Evolutionary conservation across 2,113 vertebrate genomes (phyloP).

Genomic region (Pterocles burchelli): DNA sequence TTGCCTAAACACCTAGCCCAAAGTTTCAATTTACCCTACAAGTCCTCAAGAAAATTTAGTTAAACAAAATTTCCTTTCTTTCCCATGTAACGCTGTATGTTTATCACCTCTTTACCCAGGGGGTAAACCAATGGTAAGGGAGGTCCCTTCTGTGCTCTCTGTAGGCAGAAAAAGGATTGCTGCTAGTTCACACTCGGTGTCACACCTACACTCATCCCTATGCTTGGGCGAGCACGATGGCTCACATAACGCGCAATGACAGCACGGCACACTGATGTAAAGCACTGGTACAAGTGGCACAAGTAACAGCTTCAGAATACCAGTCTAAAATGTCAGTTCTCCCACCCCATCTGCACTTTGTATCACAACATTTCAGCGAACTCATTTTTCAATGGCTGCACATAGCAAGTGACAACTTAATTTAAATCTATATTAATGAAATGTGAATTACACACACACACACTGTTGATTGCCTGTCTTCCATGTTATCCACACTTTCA

Average conservation of each 20-base stretch:
- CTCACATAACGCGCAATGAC: background rate
- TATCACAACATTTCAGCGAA: slow-evolving; percentile 26
- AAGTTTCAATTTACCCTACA: background rate
- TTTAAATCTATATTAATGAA: slow-evolving; percentile 39
- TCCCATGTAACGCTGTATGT: accelerated
- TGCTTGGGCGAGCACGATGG: background rate
- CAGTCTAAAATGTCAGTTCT: slow-evolving; percentile 17
- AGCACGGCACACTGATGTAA: background rate
- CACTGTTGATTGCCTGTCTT: background rate
- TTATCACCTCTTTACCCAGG: background rate
- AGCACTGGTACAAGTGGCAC: background rate
- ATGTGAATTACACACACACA: background rate
- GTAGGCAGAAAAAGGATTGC: background rate
- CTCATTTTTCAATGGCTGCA: slow-evolving; percentile 17
- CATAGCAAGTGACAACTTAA: slow-evolving; percentile 18
- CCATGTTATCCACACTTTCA: background rate
- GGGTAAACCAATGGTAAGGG: background rate
- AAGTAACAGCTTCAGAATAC: background rate
- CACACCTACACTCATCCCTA: accelerated
- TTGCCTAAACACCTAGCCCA: background rate
- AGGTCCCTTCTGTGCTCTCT: background rate
- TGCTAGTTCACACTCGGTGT: background rate
- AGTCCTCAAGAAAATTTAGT: background rate
- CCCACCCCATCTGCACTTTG: background rate
- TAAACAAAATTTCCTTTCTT: background rate